A percentile compares a stretch with the other conserved stretches of the same genome.
phyloP scores from a whole-genome alignment of 2,113 vertebrate genomes.

The Tauraco erythrolophus region DNA sequence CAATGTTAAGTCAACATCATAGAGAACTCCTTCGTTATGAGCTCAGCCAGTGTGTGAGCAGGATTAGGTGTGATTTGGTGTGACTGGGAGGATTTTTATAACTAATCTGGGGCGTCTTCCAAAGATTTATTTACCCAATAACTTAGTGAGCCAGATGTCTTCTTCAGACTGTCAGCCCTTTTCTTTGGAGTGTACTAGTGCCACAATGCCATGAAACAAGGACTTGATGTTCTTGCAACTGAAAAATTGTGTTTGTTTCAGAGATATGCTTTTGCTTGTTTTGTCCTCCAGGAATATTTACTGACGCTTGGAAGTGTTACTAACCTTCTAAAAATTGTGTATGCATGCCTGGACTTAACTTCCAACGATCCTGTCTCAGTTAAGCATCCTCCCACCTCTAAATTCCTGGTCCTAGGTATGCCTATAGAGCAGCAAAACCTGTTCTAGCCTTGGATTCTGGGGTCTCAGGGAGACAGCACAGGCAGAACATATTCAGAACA shows the following conservation, averaged over 20 bases:
- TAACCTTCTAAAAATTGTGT: not conserved
- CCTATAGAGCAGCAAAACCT: not conserved
- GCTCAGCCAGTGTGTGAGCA: not conserved
- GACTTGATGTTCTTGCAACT: not conserved
- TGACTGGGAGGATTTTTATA: not conserved
- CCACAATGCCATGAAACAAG: not conserved
- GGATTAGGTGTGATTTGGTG: not conserved
- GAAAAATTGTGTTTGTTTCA: not conserved
- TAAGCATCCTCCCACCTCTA: not conserved
- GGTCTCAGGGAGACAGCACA: not conserved
- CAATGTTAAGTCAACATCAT: not conserved
- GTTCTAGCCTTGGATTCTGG: not conserved
- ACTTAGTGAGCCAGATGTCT: not conserved
- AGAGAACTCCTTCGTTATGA: not conserved
- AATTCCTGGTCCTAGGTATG: not conserved
- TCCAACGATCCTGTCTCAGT: not conserved
- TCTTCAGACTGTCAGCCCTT: not conserved
- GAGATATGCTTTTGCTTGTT: not conserved
- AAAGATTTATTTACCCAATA: not conserved
- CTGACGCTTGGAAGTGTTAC: not conserved
- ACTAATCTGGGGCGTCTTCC: not conserved
- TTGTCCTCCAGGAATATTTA: not conserved
- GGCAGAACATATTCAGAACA: not conserved
- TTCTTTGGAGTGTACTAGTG: not conserved
- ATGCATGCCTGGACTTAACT: not conserved